phyloP scores from a whole-genome alignment of 2,113 vertebrate genomes.

The Barbus barbus region DNA sequence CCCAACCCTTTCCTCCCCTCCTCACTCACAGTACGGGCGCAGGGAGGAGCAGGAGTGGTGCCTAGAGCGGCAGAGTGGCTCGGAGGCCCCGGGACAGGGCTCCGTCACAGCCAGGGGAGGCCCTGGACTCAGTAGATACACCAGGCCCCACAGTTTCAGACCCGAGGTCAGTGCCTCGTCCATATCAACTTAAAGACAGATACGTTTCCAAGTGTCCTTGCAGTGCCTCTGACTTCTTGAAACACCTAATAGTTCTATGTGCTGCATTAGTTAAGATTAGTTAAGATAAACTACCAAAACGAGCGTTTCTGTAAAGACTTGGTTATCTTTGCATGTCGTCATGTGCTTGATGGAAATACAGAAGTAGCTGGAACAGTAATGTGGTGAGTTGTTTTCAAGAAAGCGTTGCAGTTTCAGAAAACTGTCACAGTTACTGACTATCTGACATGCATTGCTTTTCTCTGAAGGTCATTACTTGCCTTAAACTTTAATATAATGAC shows the following conservation, averaged over 20 bases:
- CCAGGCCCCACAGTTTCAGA: constrained; percentile 88
- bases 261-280: too few relatives aligned
- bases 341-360: background rate
- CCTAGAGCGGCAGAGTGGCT: constrained; percentile 84
- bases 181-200: constrained; percentile 50
- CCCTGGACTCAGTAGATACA: constrained; percentile 87
- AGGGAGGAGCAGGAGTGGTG: constrained; percentile 96
- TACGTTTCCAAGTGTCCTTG: background rate
- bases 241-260: background rate
- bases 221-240: background rate
- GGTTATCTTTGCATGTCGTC: background rate
- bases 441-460: background rate
- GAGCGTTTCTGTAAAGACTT: background rate
- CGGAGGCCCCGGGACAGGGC: constrained; percentile 68
- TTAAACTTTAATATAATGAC: too few relatives aligned
- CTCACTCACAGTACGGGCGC: constrained; percentile 91
- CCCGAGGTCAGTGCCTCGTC: constrained; percentile 89
- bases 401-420: background rate
- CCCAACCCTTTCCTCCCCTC: constrained; percentile 40
- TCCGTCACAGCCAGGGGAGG: constrained; percentile 84
- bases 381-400: background rate
- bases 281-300: too few relatives aligned
- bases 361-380: background rate
- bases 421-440: background rate
- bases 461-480: background rate